Conservation (phyloP, 2,113 vertebrate genomes). For the Semicossyphus pulcher region DNA sequence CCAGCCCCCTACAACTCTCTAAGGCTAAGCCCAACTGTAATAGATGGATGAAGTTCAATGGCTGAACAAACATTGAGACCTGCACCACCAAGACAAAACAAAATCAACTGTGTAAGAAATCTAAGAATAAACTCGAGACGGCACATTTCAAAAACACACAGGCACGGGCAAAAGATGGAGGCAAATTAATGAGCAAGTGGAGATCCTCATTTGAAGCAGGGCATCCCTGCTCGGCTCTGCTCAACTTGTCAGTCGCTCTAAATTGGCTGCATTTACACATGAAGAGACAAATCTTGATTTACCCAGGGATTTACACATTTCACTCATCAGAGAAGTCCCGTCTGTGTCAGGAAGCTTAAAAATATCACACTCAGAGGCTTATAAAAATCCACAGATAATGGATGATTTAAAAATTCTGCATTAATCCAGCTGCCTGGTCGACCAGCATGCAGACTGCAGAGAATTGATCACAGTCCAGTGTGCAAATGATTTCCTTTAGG, state of each 20-base stretch:
- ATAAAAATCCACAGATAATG: not conserved
- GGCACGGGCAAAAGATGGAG: not conserved
- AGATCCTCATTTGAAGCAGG: not conserved
- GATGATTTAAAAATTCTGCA: not conserved
- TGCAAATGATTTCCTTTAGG: constrained; percentile 44
- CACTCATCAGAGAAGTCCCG: not conserved
- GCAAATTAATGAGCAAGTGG: not conserved
- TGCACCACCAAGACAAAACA: not conserved
- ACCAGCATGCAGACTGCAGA: constrained; percentile 30
- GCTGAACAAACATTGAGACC: not conserved
- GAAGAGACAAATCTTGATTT: not conserved
- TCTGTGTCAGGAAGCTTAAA: not conserved
- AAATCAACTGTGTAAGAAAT: not conserved
- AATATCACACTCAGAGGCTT: not conserved
- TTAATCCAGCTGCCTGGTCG: constrained; percentile 9
- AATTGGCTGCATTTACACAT: not conserved
- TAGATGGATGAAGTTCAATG: not conserved
- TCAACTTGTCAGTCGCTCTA: not conserved
- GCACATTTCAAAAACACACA: not conserved
- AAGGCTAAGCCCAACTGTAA: too few species aligned
- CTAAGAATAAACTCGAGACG: not conserved
- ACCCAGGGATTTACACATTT: not conserved
- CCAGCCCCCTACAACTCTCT: too few species aligned
- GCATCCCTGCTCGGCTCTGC: not conserved
- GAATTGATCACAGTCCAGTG: constrained; percentile 38